Conservation (phyloP, 2,113 vertebrate species). For the Galbula dea region DNA sequence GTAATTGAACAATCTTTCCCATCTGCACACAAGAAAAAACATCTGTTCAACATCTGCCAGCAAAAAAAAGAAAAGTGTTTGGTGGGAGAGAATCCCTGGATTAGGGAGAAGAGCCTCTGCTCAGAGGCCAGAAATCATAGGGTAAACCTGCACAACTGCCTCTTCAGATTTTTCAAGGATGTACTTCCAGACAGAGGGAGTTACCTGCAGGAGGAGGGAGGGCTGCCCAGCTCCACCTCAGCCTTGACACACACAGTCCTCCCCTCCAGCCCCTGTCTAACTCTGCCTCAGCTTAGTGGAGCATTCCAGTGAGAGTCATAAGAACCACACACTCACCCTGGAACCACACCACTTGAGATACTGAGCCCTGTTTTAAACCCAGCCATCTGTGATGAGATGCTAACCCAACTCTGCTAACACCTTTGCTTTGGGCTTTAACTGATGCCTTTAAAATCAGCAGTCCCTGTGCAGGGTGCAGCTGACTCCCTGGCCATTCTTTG, state of each 20-base stretch:
- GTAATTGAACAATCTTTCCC: constrained; percentile 46
- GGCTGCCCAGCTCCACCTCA: neutral
- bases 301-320: neutral
- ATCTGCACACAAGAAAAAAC: constrained; percentile 58
- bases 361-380: neutral
- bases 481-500: neutral
- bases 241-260: neutral
- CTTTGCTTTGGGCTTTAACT: neutral
- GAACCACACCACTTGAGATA: neutral
- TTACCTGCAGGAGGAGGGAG: neutral
- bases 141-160: neutral
- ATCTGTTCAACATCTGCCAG: constrained; percentile 72
- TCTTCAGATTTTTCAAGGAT: neutral
- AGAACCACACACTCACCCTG: neutral
- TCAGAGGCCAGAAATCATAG: neutral
- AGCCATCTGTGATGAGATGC: neutral
- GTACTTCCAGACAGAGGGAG: neutral
- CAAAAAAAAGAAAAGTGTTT: neutral
- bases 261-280: neutral
- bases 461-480: neutral
- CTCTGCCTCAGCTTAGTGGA: neutral
- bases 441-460: neutral
- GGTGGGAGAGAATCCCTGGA: neutral
- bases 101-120: neutral
- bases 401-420: neutral